These are phyloP conservation scores for Pyrochroa serraticornis DNA, from an alignment of 2,888 invertebrate genomes.

Conservation along the genomic window DNA sequence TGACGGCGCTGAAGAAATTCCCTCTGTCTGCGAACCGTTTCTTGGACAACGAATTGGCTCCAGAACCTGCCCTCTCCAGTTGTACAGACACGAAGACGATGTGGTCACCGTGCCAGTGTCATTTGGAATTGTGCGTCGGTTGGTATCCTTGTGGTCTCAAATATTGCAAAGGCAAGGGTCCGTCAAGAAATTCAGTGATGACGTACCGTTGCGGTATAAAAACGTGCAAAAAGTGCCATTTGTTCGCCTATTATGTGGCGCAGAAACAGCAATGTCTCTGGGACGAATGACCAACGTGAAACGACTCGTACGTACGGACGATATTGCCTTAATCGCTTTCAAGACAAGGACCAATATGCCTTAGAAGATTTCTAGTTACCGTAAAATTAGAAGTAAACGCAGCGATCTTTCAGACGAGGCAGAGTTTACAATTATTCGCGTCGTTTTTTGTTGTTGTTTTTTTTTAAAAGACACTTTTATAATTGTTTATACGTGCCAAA, in stretches of 20 bases:
- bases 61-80: constrained; percentile 51
- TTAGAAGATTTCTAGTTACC: constrained; percentile 40
- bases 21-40: constrained; percentile 58
- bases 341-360: constrained; percentile 55
- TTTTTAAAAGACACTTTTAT: constrained; percentile 2
- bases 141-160: constrained; percentile 97
- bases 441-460: not conserved
- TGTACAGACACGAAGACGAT: constrained; percentile 74
- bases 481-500: constrained; percentile 20
- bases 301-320: constrained; percentile 4
- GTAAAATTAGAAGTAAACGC: not conserved
- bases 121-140: constrained; percentile 86
- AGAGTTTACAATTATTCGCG: not conserved
- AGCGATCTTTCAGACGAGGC: not conserved
- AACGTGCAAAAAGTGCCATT: constrained; percentile 89
- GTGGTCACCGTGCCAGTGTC: constrained; percentile 81
- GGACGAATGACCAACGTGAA: constrained; percentile 63
- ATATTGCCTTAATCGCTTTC: constrained; percentile 45
- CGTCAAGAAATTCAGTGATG: constrained; percentile 65
- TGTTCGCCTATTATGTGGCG: constrained; percentile 84
- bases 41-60: constrained; percentile 38
- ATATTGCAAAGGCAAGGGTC: constrained; percentile 76
- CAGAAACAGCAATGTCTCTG: constrained; percentile 83
- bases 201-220: constrained; percentile 93
- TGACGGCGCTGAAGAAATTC: constrained; percentile 74